Evolutionary conservation across 2,113 vertebrate genomes (phyloP), one percentile per base, ranked within the genome.

Genomic region (Oryzias celebensis): DNA sequence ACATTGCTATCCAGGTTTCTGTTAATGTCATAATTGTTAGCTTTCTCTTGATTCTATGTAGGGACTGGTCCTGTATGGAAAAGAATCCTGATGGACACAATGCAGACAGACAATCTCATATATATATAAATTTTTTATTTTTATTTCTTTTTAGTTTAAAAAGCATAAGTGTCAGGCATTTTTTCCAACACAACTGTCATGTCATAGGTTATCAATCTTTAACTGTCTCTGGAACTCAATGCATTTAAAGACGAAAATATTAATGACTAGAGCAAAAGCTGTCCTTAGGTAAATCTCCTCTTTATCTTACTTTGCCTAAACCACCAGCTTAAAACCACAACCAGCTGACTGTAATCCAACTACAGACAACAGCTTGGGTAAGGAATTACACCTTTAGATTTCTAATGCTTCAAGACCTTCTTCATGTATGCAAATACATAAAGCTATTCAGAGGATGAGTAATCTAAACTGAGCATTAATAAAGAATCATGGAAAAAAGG

Each of bases 261-360:
- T 24, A 66, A 53, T 45, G 4, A 56, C 2, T 14, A 58, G n/a
- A 52, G 14, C 42, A 51, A 31, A 36, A 52, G 31, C 45, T 61
- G 55, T 20, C 20, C n/a, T 26, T 13, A 69, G 31, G 47, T 56
- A 68, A 56, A 75, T 43, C 58, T 71, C 28, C 7, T 56, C 23
- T 46, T 51, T 28, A 62, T 49, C 56, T 59, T 75, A 48, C 3
- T 28, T 59, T 49, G 45, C 24, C 44, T 16, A 16, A 41, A 15
- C 52, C 52, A 24, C 48, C 60, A 51, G 46, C 63, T 78, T 69
- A 78, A 58, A 36, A 50, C 45, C 55, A 58, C 31, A 68, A 43
- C 49, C 68, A 83, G 68, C 57, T 77, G 66, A 81, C 59, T 56
- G 50, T 65, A 70, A 76, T 78, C 71, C 73, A 68, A 64, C 36